Evolutionary conservation across 2,888 invertebrate species (phyloP).

Genomic region (Apodemia zela): DNA sequence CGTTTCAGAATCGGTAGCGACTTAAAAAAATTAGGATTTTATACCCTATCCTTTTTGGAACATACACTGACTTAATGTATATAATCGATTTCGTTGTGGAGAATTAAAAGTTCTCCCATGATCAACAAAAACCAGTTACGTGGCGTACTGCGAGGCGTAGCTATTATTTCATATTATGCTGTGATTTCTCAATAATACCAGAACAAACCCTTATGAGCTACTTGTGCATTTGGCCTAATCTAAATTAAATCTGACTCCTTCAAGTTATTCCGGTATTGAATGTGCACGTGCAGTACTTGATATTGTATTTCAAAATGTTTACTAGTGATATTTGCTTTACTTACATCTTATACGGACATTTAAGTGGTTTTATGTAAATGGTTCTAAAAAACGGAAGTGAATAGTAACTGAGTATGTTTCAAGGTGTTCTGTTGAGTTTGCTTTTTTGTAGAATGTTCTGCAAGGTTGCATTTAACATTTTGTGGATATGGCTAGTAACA

Average conservation of each 20-base stretch:
- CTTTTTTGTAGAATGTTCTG: no score
- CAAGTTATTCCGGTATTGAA: constrained; percentile 8
- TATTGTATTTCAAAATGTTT: constrained; percentile 9
- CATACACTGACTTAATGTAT: no score
- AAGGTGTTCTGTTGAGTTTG: neutral
- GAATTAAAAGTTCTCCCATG: no score
- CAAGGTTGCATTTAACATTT: no score
- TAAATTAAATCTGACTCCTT: constrained; percentile 15
- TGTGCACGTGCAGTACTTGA: constrained; percentile 1
- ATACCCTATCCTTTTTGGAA: no score
- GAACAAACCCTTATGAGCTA: neutral
- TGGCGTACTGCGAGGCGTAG: no score
- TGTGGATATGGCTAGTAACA: no score
- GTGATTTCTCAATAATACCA: neutral
- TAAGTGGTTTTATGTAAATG: neutral
- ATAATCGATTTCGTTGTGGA: no score
- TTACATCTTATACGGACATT: neutral
- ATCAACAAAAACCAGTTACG: no score
- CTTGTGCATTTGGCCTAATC: constrained; percentile 5
- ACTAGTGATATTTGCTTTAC: neutral
- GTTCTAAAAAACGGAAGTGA: neutral
- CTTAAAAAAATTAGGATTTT: no score
- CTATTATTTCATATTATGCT: neutral
- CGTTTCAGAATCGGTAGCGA: no score
- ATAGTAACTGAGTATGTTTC: neutral